Conservation (phyloP, 2,113 vertebrate genomes). For the Hippocampus comes region DNA sequence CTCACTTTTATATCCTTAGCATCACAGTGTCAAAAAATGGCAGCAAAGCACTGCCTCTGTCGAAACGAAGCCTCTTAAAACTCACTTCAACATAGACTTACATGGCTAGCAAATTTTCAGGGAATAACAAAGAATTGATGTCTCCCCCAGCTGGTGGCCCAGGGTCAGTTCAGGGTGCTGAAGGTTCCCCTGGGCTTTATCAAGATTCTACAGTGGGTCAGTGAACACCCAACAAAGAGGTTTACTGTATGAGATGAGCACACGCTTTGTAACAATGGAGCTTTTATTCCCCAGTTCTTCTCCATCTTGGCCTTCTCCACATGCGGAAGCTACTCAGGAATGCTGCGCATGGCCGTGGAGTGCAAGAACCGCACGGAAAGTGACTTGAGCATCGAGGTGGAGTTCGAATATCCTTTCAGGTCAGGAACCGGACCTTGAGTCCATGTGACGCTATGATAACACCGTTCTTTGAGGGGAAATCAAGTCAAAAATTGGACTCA, state of each 20-base stretch:
- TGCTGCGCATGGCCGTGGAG: conserved; percentile 83
- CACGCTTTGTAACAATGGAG: not conserved
- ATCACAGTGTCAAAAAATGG: too few relatives aligned
- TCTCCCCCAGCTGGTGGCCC: conserved; percentile 63
- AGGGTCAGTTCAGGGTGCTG: conserved; percentile 65
- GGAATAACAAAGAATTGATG: not conserved
- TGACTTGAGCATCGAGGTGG: conserved; percentile 80
- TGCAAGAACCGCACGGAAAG: conserved; percentile 84
- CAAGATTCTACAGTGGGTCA: conserved; percentile 70
- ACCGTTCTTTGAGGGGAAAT: too few relatives aligned
- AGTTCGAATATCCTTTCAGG: conserved; percentile 92
- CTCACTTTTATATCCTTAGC: too few relatives aligned
- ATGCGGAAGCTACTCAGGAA: conserved; percentile 85
- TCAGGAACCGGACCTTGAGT: conserved; percentile 46
- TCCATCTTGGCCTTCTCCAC: conserved; percentile 92
- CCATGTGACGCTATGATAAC: not conserved
- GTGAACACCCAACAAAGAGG: conserved; percentile 16
- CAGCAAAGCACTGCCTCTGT: too few relatives aligned
- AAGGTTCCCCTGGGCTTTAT: conserved; percentile 73
- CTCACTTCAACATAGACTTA: too few relatives aligned
- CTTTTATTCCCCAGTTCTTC: conserved; percentile 75
- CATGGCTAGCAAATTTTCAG: too few relatives aligned
- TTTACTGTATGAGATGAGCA: not conserved
- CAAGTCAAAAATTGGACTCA: too few relatives aligned
- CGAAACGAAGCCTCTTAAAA: too few relatives aligned